These are phyloP conservation scores for Thysanoteuthis rhombus DNA, from an alignment of 2,888 invertebrate genomes.

Conservation along the genomic window DNA sequence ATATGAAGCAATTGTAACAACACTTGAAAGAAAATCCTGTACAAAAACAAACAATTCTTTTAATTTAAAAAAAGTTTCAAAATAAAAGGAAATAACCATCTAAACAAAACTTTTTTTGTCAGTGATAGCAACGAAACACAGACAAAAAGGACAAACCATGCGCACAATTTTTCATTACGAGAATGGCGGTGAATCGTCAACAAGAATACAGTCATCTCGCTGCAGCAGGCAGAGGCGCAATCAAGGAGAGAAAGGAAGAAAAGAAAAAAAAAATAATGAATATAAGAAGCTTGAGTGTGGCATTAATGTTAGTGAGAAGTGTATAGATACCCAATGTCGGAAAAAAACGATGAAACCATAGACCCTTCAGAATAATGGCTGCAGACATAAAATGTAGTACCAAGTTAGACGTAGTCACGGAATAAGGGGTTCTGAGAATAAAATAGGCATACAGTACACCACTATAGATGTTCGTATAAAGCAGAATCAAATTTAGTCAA, in stretches of 20 bases:
- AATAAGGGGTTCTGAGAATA: not conserved
- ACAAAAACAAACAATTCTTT: not conserved
- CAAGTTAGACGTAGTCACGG: not conserved
- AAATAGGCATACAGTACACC: not conserved
- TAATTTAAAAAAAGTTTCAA: not conserved
- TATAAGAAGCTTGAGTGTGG: not conserved
- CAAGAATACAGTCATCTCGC: not conserved
- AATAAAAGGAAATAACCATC: not conserved
- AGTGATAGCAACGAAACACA: not conserved
- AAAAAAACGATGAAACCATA: constrained; percentile 27
- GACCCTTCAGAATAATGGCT: not conserved
- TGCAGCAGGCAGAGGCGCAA: not conserved
- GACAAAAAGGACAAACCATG: not conserved
- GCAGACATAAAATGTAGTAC: constrained; percentile 23
- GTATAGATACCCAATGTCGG: constrained; percentile 25
- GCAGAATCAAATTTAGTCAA: not conserved
- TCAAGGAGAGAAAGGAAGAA: constrained; percentile 19
- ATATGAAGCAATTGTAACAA: not conserved
- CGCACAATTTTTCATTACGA: not conserved
- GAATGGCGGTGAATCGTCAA: not conserved
- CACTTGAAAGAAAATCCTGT: not conserved
- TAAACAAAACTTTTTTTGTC: not conserved
- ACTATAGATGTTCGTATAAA: not conserved
- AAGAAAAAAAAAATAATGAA: not conserved
- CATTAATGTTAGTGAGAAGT: constrained; percentile 28